Base-by-base conservation (phyloP, 1,140 invertebrate genomes). In the Drosophila equinoxialis region DNA sequence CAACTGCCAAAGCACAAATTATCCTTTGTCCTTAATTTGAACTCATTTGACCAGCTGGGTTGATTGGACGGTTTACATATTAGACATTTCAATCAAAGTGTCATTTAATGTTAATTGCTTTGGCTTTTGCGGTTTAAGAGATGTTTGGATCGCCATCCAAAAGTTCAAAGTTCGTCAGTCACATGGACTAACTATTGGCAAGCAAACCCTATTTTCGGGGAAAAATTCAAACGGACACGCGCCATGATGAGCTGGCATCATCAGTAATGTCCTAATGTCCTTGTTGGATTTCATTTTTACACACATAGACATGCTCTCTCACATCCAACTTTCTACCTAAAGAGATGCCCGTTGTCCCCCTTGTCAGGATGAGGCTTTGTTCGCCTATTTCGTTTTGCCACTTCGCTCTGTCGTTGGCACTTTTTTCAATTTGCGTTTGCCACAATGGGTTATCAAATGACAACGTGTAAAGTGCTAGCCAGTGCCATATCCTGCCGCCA, bases 391-490 rank as follows among this genome's bases (percentile, higher is more conserved):
- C 68, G 64, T 61, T 71, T 78, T 82, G 62, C 67, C 79, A 81
- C 71, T 83, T 83, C 62, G 68, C 68, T 61, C 35, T 65, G 10
- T 55, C 65, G 74, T 66, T 60, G 75, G 54, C 64, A 76, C 64
- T 83, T 89, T 87, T 87, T 87, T 87, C 83, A 87, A 87, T 87
- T 87, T 87, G 84, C 84, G 80, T 74, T 81, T 81, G 80, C 83
- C 83, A 87, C 83, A 87, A 87, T 87, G 83, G 83, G 84, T 89
- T 87, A 87, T 87, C 83, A 87, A 87, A 87, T 87, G 80, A 84
- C 83, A 87, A 87, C 83, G 83, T 87, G 84, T 79, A 74, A 84
- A 72, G 73, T 87, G 71, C 51, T 67, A 60, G 64, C 74, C 74
- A 85, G 57, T 65, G 61, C 66, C 77, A 81, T 78, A 78, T 66